These are phyloP conservation scores for Cyanistes caeruleus DNA, from an alignment of 2,113 vertebrate species.

Conservation along the genomic window DNA sequence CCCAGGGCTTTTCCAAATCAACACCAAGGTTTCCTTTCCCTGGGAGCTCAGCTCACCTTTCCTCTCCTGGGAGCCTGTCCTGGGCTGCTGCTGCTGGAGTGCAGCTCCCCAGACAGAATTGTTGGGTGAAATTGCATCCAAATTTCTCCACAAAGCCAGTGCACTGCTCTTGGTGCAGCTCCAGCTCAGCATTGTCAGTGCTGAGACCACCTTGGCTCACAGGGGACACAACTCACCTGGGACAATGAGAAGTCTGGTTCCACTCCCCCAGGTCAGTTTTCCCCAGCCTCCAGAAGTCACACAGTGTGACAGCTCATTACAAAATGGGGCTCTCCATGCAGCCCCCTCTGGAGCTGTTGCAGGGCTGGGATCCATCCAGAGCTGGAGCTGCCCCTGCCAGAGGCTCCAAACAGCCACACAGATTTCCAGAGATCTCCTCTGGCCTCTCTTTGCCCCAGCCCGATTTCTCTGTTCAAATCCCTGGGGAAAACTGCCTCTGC, in stretches of 20 bases:
- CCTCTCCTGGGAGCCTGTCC: not conserved
- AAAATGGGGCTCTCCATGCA: slow-evolving; percentile 30
- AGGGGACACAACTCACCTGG: slow-evolving; percentile 48
- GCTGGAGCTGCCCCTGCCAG: not conserved
- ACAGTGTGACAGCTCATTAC: slow-evolving; percentile 50
- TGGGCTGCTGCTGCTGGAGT: not conserved
- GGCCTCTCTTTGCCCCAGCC: not conserved
- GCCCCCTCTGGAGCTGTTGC: not conserved
- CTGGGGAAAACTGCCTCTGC: not conserved
- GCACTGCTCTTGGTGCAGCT: not conserved
- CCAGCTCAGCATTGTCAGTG: fast-evolving
- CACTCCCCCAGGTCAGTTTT: slow-evolving; percentile 47
- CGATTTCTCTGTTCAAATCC: not conserved
- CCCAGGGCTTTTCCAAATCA: not conserved
- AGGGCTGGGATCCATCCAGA: not conserved
- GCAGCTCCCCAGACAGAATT: not conserved
- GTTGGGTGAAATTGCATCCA: not conserved
- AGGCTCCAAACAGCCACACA: not conserved
- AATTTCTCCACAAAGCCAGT: not conserved
- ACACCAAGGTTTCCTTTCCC: too few species aligned
- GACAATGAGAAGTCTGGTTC: slow-evolving; percentile 43
- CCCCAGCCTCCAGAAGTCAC: not conserved
- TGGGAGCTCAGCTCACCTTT: not conserved
- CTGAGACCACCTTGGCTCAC: too few species aligned
- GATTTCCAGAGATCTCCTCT: not conserved